Base-by-base conservation (phyloP, 2,888 invertebrate genomes). In the Nudaria mundana region DNA sequence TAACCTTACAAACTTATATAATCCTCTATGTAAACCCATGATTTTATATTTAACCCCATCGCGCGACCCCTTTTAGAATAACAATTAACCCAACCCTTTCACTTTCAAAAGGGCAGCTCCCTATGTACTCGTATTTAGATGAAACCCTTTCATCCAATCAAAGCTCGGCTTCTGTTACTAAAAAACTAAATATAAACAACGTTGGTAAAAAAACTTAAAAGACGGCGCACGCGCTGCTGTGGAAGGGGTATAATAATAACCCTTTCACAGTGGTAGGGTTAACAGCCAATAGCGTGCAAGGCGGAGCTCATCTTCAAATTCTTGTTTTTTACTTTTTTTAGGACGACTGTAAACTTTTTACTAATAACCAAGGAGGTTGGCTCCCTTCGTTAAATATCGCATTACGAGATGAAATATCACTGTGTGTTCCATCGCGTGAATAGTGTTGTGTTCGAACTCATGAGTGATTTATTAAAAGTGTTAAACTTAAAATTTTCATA, bases 231-330 rank as follows among this genome's bases (percentile, higher is more conserved):
- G 75, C 75, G 77, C 75, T 56, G 56, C 66, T 61, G 43, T 46
- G 48, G 60, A 53, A 65, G 74, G 76, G 74, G 66, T 62, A 73
- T 82, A 84, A 76, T 86, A 86, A 85, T 87, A 88, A 87, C 87
- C 86, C 87, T 84, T 88, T 84, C 71, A 62, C 57, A 44, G 56
- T 59, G 68, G 75, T 80, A 83, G 80, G 84, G 84, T 79, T 83
- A 74, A 36, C 81, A 67, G 56, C 89, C 88, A 89, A 88, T 88
- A 69, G 57, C 57, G 59, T 40, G 62, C 43, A 65, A 78, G 88
- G 88, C 84, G 89, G 81, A 69, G 84, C 81, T 52, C 39, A 16
- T 49, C 49, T 48, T 49, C 55, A 52, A 31, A 20, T 25, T 39
- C 44, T 40, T 31, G 35, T 61, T 63, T 75, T 63, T 66, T 50